Conservation (phyloP, 2,797 vertebrate genomes). For the Aratinga solstitialis region DNA sequence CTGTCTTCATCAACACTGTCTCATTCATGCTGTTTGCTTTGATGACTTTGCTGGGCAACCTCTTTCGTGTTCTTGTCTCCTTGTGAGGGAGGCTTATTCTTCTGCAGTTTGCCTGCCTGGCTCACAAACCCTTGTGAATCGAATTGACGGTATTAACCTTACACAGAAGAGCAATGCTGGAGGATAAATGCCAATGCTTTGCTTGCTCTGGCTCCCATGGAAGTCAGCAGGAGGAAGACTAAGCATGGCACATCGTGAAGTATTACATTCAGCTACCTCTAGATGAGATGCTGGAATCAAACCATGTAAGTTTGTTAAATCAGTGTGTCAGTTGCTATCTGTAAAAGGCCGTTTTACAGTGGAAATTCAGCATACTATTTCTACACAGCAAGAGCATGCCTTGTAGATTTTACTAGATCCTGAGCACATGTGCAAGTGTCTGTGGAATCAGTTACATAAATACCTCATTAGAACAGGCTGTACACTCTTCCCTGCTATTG, state of each 20-base stretch:
- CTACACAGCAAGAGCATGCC: not conserved
- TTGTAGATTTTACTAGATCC: not conserved
- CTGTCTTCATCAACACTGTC: conserved; percentile 68
- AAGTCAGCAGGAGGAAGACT: not conserved
- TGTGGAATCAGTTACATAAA: not conserved
- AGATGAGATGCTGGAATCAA: not conserved
- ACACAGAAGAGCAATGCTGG: not conserved
- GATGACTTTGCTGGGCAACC: conserved; percentile 56
- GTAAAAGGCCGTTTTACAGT: not conserved
- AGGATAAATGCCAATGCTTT: not conserved
- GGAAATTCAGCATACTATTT: not conserved
- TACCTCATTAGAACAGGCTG: not conserved
- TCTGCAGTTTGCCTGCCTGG: conserved; percentile 23
- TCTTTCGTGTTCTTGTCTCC: conserved; percentile 40
- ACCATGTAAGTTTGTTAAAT: not conserved
- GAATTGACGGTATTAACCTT: conserved; percentile 13
- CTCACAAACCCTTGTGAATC: not conserved
- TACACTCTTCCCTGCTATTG: not conserved
- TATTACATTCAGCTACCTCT: not conserved
- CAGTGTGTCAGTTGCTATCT: not conserved
- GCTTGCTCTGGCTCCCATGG: not conserved
- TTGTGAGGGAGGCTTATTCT: conserved; percentile 43
- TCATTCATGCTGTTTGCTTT: conserved; percentile 62
- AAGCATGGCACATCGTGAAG: not conserved
- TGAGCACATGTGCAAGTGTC: not conserved